Conservation (phyloP, 2,888 invertebrate species). For the Drosophila quasianomalipes region DNA sequence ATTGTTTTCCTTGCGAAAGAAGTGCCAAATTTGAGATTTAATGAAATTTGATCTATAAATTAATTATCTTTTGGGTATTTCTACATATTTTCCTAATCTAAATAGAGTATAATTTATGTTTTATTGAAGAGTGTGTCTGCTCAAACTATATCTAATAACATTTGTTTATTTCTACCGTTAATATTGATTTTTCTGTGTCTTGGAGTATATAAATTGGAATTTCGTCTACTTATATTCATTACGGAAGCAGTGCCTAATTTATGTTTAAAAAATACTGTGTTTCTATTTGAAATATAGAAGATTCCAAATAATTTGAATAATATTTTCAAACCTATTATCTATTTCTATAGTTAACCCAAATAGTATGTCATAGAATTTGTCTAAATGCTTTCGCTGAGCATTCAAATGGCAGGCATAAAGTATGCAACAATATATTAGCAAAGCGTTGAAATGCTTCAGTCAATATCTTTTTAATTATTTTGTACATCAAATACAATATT, state of each 20-base stretch:
- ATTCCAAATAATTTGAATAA: neutral
- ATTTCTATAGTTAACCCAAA: neutral
- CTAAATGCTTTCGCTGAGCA: neutral
- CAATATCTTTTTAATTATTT: neutral
- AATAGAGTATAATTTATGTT: too few species aligned
- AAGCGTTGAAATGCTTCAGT: neutral
- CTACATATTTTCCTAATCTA: too few species aligned
- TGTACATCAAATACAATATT: constrained; percentile 2
- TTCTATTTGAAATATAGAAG: neutral
- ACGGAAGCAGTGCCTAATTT: neutral
- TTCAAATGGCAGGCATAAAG: neutral
- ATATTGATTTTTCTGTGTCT: neutral
- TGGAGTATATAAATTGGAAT: neutral
- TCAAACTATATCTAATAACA: neutral
- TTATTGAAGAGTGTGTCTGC: too few species aligned
- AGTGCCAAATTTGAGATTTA: neutral
- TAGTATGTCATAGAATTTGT: constrained; percentile 25
- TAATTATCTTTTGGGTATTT: neutral
- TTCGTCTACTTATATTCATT: neutral
- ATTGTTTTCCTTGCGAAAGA: neutral
- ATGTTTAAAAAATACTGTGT: neutral
- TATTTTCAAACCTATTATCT: neutral
- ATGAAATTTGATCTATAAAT: neutral
- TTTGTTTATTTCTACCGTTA: neutral
- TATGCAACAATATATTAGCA: constrained; percentile 22